Evolutionary conservation across 2,797 vertebrate species (phyloP).

Genomic region (Silurus lanzhouensis): DNA sequence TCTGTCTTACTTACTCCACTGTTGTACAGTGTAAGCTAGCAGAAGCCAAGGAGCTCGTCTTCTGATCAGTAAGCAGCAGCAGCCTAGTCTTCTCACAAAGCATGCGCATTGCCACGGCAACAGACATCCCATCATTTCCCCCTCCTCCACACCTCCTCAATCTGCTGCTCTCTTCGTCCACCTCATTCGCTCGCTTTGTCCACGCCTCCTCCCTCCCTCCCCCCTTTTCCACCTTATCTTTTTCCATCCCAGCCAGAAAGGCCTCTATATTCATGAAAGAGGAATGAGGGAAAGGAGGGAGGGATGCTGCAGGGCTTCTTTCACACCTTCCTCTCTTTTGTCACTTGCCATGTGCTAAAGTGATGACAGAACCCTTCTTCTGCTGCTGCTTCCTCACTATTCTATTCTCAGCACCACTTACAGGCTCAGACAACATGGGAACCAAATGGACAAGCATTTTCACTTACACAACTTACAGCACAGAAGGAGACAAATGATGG

Average conservation of each 20-base stretch:
- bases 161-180: conserved; percentile 47
- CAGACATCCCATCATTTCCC: conserved; percentile 65
- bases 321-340: conserved; percentile 53
- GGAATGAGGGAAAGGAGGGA: conserved; percentile 34
- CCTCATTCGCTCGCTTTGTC: conserved; percentile 49
- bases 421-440: neutral
- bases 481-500: neutral
- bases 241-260: conserved; percentile 42
- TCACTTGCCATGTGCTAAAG: conserved; percentile 30
- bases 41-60: conserved; percentile 67
- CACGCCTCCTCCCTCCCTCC: conserved; percentile 40
- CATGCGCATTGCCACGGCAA: conserved; percentile 69
- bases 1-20: conserved; percentile 20
- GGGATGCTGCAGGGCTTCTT: conserved; percentile 46
- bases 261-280: conserved; percentile 69
- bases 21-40: conserved; percentile 60
- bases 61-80: conserved; percentile 74
- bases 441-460: neutral
- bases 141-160: conserved; percentile 31
- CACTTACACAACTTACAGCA: neutral
- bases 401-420: conserved; percentile 25
- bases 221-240: conserved; percentile 16
- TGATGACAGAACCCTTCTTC: conserved; percentile 23
- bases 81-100: conserved; percentile 51
- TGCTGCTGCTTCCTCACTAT: neutral